Evolutionary conservation across 1,140 invertebrate genomes (phyloP).

Genomic region (Zaprionus taronus): DNA sequence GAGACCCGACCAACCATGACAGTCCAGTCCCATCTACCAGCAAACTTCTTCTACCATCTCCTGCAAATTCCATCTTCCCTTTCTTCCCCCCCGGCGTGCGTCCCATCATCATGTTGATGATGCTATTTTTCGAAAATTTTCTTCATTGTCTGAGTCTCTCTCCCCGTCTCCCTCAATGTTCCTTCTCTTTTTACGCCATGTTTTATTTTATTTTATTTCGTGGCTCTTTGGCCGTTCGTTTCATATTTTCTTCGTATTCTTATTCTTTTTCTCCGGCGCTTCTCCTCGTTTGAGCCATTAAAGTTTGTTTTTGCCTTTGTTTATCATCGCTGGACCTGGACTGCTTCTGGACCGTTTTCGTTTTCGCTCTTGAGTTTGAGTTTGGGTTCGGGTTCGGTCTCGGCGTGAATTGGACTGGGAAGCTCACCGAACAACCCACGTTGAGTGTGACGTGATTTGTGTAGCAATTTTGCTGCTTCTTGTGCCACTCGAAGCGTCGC

Average conservation of each 20-base stretch:
- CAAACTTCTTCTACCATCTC: not conserved
- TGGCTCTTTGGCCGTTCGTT: constrained; percentile 30
- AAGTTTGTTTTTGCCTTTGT: constrained; percentile 54
- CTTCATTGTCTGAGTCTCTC: constrained; percentile 30
- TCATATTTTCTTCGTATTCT: constrained; percentile 34
- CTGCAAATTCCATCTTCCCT: not conserved
- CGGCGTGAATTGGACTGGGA: not conserved
- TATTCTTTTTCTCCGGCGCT: not conserved
- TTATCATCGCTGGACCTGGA: constrained; percentile 29
- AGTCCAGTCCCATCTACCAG: not conserved
- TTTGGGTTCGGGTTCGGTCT: not conserved
- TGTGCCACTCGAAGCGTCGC: constrained; percentile 22
- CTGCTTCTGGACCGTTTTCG: constrained; percentile 14
- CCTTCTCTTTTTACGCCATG: constrained; percentile 30
- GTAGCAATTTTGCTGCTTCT: constrained; percentile 44
- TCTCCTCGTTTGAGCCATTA: constrained; percentile 50
- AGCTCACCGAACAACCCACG: constrained; percentile 13
- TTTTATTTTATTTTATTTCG: constrained; percentile 58
- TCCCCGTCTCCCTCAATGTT: constrained; percentile 7
- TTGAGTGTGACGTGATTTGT: constrained; percentile 66
- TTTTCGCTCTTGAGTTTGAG: constrained; percentile 15
- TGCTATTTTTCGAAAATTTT: constrained; percentile 71
- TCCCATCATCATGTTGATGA: constrained; percentile 66
- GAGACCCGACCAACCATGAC: not conserved
- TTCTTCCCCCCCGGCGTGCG: not conserved